Evolutionary conservation across 2,888 invertebrate genomes (phyloP), one percentile per base, ranked within the genome.

Genomic region (Empis stercorea): DNA sequence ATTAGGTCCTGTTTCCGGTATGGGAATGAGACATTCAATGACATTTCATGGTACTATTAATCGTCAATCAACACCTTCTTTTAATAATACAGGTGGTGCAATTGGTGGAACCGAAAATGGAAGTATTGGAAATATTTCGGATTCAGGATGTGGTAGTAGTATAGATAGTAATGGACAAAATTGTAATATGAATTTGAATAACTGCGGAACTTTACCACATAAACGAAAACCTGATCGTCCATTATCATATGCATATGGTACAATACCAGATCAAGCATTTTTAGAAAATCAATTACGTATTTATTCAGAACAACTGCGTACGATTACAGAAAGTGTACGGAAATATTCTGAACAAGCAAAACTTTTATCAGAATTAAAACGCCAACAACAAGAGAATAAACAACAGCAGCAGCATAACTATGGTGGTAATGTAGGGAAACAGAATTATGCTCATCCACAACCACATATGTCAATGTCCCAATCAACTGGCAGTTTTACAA

Each of bases 341-440:
- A 69, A 69, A 49, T 69, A 69, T 51, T 68, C 68, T 3, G 69
- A 69, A 48, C 69, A 69, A 48, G 68, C 69, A 2, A 67, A 69
- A 50, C 49, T 69, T 5, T 52, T 69, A 4, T 68, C 68, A 0
- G 69, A 69, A 51, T 47, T 69, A 2, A 69, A 69, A 46, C 60
- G 69, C 0, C 67, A 68, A 43, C 68, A 68, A 48, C 64, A 65
- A 47, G 44, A 66, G 20, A 61, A 61, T 11, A 64, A 63, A 46
- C 62, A 60, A 30, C 41, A 41, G 39, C 43, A 49, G 16, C 46
- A 46, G 3, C 45, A 30, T 14, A 20, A 40, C 2, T n/a, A n/a
- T n/a, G 14, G 38, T 1, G 17, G 37, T n/a, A 45, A 15, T 10
- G 30, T 42, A 34, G 14, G 37, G 13, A 37, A 44, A 15, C 34